These are phyloP conservation scores for Caenorhabditis doughertyi DNA, from an alignment of 2,888 invertebrate species.

Conservation along the genomic window DNA sequence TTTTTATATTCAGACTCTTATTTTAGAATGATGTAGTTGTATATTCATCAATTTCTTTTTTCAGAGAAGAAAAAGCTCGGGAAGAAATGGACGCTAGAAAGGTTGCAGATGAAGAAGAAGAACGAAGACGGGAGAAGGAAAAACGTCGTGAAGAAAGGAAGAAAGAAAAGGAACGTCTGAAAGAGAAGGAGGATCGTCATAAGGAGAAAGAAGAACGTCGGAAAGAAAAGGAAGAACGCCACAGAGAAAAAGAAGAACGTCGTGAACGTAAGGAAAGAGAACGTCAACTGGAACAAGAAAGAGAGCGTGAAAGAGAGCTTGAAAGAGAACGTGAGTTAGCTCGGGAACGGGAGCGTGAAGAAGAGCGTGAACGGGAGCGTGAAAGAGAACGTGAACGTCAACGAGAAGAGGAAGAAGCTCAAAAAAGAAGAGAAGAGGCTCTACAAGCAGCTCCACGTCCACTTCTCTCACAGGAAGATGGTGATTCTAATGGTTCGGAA, in stretches of 20 bases:
- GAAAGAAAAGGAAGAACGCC: slow-evolving; percentile 52
- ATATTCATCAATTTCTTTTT: slow-evolving; percentile 1
- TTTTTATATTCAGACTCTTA: not conserved
- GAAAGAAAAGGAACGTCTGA: slow-evolving; percentile 47
- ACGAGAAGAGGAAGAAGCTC: slow-evolving; percentile 49
- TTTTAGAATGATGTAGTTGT: not conserved
- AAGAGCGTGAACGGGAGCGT: slow-evolving; percentile 27
- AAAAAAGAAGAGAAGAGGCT: slow-evolving; percentile 28
- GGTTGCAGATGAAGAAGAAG: slow-evolving; percentile 26
- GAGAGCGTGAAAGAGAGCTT: slow-evolving; percentile 41
- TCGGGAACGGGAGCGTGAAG: slow-evolving; percentile 28
- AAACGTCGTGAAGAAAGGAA: slow-evolving; percentile 33
- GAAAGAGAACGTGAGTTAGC: slow-evolving; percentile 44
- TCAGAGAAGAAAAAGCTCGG: slow-evolving; percentile 48
- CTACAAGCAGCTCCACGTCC: slow-evolving; percentile 5
- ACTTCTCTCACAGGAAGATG: slow-evolving; percentile 30
- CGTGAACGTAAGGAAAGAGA: slow-evolving; percentile 52
- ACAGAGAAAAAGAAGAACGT: slow-evolving; percentile 33
- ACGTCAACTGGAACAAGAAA: slow-evolving; percentile 26
- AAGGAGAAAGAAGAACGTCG: slow-evolving; percentile 53
- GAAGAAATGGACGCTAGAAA: slow-evolving; percentile 13
- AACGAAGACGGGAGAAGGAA: slow-evolving; percentile 31
- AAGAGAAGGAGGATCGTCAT: slow-evolving; percentile 49
- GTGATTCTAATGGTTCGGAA: slow-evolving; percentile 31
- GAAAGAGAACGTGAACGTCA: slow-evolving; percentile 40